These are phyloP conservation scores for Lasioglossum morio DNA, from an alignment of 2,888 invertebrate genomes.

Conservation along the genomic window DNA sequence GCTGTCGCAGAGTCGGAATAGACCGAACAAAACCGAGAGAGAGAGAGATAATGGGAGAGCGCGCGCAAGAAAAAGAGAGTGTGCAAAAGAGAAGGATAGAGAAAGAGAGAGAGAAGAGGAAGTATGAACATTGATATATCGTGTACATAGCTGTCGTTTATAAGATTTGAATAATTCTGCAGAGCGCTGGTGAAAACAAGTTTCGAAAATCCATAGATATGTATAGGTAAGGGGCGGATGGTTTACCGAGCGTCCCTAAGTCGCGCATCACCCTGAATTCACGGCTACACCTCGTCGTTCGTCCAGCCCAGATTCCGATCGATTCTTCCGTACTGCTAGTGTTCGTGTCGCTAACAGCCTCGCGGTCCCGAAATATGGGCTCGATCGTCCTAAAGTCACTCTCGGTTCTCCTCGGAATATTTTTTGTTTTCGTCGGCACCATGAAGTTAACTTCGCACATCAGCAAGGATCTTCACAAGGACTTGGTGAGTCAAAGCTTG, in stretches of 20 bases:
- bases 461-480: conserved; percentile 97
- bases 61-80: neutral
- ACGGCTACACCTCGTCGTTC: conserved; percentile 38
- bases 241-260: conserved; percentile 29
- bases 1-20: conserved; percentile 63
- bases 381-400: conserved; percentile 95
- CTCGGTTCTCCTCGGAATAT: conserved; percentile 95
- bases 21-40: conserved; percentile 37
- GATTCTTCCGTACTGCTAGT: conserved; percentile 51
- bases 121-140: conserved; percentile 75
- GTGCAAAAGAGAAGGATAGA: conserved; percentile 19
- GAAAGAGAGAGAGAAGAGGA: conserved; percentile 53
- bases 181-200: conserved; percentile 27
- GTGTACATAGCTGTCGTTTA: conserved; percentile 56
- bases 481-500: conserved; percentile 90
- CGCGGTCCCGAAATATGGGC: conserved; percentile 83
- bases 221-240: conserved; percentile 37
- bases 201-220: conserved; percentile 33
- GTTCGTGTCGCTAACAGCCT: conserved; percentile 38
- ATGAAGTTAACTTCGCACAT: conserved; percentile 96
- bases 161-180: conserved; percentile 52
- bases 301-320: conserved; percentile 58
- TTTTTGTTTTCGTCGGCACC: conserved; percentile 97
- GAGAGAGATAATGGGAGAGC: conserved; percentile 7
- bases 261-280: conserved; percentile 37